Base-by-base conservation (phyloP, 2,797 vertebrate species). In the Champsocephalus esox region DNA sequence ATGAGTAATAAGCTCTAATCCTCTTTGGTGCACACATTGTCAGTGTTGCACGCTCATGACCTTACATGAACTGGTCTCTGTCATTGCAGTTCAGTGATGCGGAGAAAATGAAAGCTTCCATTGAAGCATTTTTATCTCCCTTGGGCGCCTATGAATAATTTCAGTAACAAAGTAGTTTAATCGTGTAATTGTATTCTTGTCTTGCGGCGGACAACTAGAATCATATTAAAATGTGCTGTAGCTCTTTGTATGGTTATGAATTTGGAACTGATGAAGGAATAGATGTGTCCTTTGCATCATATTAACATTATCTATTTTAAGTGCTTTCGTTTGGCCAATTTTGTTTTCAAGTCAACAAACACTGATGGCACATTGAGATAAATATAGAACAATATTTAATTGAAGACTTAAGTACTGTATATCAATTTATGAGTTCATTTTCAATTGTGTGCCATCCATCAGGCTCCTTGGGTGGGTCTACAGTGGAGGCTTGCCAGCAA, bases 381-480 rank as follows among this genome's bases (percentile, higher is more conserved):
- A 6, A 10, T 9, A 43, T 32, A 16, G 12, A 73, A 52, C 9
- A 17, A 2, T 1, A 21, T 51, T 48, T 9, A 62, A 14, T 44
- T 14, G 0, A 19, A 16, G 1, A 16, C 9, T 34, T 56, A 45
- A 45, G 16, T 24, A 38, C 34, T 38, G 1, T 38, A 19, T 17
- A 1, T 60, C 9, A 12, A 24, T 32, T 13, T 43, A 44, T 63
- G 2, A 50, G 49, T 45, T 24, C 0, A 41, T 60, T 78, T 77
- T 4, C 3, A 50, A 8, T 55, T 66, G 9, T 70, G 62, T 59
- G 17, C 48, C 71, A 12, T 52, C 28, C 8, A 9, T 50, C 75
- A 96, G 95, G 58, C 45, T 87, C 81, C 50, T 4, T 76, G 75
- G 96, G 97, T 65, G 96, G 94, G 17, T 74, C 83, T 28, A 89